Base-by-base conservation (phyloP, 1,140 invertebrate genomes). In the Neoseiulus cucumeris region DNA sequence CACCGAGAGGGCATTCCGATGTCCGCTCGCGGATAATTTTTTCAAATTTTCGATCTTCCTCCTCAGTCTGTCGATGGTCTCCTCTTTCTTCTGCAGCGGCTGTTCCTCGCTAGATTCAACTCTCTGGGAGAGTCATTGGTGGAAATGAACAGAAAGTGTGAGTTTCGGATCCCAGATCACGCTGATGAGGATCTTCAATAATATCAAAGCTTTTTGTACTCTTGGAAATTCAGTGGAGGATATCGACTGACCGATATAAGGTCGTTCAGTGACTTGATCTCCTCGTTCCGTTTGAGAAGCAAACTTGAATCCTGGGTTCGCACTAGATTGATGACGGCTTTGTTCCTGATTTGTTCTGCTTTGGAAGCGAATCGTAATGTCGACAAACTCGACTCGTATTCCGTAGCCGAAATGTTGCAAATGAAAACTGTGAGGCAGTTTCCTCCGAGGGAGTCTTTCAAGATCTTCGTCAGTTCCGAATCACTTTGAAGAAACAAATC, bases 351-450 rank as follows among this genome's bases (percentile, higher is more conserved):
- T 7, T 66, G 69, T 64, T 78, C 78, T 0, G 77, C 77, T 29
- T 30, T 29, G 33, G 22, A 51, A 51, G 33, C 73, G 82, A 82
- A 79, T 80, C 41, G 66, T 22, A 89, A 74, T 0, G 87, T 89
- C 1, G 83, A 85, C 17, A 79, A 75, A 1, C 85, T 87, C 74
- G 89, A 85, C 17, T 87, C 85, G 4, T 83, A 66, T 12, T 79
- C 79, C 0, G 82, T 83, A 0, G 86, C 84, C 0, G 85, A 89
- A 4, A 89, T 79, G 0, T 85, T 83, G 69, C 86, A 88, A 42
- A 94, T 87, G 59, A 94, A 87, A 18, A 83, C 80, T 0, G 89
- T 91, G 72, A 84, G 84, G 0, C 87, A 84, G 76, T 92, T 91
- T 0, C 89, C 89, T 42, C 87, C 87, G 4, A 93, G 75, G 0